Evolutionary conservation across 2,797 vertebrate genomes (phyloP), one percentile per base, ranked within the genome.

Genomic region (Hyperoplus immaculatus): DNA sequence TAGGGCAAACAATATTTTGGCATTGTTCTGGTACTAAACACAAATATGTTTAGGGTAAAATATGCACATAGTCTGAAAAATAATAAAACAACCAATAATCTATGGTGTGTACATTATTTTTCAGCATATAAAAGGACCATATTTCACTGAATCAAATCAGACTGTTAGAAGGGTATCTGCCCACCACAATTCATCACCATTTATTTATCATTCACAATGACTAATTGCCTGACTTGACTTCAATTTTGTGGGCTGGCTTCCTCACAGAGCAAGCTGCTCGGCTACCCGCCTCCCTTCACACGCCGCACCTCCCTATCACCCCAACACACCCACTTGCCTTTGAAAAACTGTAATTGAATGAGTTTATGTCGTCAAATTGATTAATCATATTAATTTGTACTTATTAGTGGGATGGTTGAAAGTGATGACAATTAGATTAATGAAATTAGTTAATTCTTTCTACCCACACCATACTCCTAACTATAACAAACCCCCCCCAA

Each of bases 301-400:
- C 42, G 60, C 76, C 3, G 76, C 65, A 5, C 87, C 87, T 88
- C 88, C 94, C 92, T 95, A 94, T 96, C 94, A 95, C 93, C 95
- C 94, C 94, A 93, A 94, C 93, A 93, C 94, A 96, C 95, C 95
- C 95, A 96, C 95, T 96, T 93, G 95, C 96, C 96, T 96, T 96
- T 96, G 95, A 96, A 96, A 95, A 94, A 93, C 90, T 95, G 93
- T 96, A 96, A 97, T 97, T 97, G 96, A 97, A 97, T 97, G 97
- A 96, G 96, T 97, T 97, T 96, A 95, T 96, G 96, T 97, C 96
- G 95, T 97, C 97, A 97, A 95, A 97, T 97, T 97, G 97, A 98
- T 98, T 97, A 97, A 98, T 97, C 96, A 96, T 97, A 97, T 97
- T 97, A 97, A 97, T 97, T 97, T 94, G 89, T 96, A 97, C 96